Evolutionary conservation across 2,113 vertebrate species (phyloP).

Genomic region (Ailurus styani): DNA sequence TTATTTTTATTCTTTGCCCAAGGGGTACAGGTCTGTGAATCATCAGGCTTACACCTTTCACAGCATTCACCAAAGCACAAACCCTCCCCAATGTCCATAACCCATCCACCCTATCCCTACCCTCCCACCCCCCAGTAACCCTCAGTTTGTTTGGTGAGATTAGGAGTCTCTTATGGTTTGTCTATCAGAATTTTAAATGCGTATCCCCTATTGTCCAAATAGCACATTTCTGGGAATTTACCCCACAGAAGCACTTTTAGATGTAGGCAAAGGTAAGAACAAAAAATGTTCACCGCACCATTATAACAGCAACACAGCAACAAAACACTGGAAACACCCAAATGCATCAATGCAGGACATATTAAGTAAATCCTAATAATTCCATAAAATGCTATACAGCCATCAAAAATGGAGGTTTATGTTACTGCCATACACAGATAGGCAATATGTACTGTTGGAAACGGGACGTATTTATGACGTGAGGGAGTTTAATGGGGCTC

Average conservation of each 20-base stretch:
- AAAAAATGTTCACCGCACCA: background rate
- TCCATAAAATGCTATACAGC: background rate
- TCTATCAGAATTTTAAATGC: background rate
- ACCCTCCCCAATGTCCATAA: too few relatives aligned
- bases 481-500: background rate
- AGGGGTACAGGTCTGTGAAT: too few relatives aligned
- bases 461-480: rapidly evolving
- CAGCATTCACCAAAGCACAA: too few relatives aligned
- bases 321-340: background rate
- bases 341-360: background rate
- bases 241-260: background rate
- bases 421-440: background rate
- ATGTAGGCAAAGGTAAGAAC: background rate
- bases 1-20: too few relatives aligned
- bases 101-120: too few relatives aligned
- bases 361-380: background rate
- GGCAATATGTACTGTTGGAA: background rate
- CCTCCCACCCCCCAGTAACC: too few relatives aligned
- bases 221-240: background rate
- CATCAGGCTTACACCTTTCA: too few relatives aligned
- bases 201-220: background rate
- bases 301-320: background rate
- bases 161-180: too few relatives aligned
- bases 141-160: too few relatives aligned
- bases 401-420: background rate